Conservation (phyloP, 2,113 vertebrate genomes). For the Gorilla gorilla region DNA sequence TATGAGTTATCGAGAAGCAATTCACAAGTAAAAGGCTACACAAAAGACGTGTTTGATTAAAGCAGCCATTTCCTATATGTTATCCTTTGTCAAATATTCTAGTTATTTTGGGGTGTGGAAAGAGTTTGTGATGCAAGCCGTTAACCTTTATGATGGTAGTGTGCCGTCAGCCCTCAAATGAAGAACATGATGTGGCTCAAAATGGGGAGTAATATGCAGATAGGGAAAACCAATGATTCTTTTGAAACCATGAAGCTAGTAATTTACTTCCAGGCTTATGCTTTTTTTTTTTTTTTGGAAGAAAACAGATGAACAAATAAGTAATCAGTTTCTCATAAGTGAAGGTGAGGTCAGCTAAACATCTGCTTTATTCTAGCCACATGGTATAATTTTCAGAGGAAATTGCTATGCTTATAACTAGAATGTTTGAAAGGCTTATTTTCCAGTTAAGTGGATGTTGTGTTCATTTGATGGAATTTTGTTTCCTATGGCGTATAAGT, state of each 20-base stretch:
- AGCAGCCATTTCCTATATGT: constrained; percentile 59
- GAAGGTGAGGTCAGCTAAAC: constrained; percentile 43
- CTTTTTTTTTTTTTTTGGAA: constrained; percentile 28
- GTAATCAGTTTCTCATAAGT: constrained; percentile 29
- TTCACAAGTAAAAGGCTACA: constrained; percentile 66
- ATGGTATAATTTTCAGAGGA: constrained; percentile 16
- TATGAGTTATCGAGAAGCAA: constrained; percentile 71
- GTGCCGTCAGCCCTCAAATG: background rate
- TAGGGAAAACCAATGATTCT: constrained; percentile 12
- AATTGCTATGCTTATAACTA: constrained; percentile 6
- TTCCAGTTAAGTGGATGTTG: background rate
- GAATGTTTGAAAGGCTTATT: background rate
- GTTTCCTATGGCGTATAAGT: background rate
- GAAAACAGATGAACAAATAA: constrained; percentile 42
- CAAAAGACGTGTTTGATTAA: constrained; percentile 71
- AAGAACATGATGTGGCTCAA: background rate
- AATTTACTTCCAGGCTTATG: constrained; percentile 24
- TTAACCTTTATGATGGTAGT: constrained; percentile 43
- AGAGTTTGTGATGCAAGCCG: constrained; percentile 61
- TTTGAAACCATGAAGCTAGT: constrained; percentile 17
- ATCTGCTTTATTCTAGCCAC: constrained; percentile 36
- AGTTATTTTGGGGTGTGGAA: constrained; percentile 64
- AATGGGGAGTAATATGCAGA: background rate
- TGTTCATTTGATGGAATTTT: constrained; percentile 31
- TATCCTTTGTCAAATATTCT: constrained; percentile 69